phyloP scores from a whole-genome alignment of 2,113 vertebrate genomes.

The Megaleporinus macrocephalus region DNA sequence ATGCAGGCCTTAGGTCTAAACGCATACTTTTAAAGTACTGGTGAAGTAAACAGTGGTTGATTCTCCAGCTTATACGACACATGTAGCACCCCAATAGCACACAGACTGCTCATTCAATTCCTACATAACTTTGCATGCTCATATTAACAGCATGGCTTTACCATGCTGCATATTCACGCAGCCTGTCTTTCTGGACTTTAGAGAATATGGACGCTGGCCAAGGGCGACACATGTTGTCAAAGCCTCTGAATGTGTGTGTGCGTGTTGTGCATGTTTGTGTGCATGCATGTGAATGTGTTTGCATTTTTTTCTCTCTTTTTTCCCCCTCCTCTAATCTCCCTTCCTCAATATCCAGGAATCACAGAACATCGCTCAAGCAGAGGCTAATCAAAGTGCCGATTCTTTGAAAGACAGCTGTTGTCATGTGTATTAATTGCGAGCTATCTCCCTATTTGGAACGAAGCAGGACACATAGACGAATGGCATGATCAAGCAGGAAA shows the following conservation, averaged over 20 bases:
- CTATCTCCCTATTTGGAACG: constrained; percentile 70
- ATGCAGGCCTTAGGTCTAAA: no score
- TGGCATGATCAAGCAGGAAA: constrained; percentile 66
- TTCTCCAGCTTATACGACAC: neutral
- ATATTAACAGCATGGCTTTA: constrained; percentile 61
- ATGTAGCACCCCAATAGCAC: constrained; percentile 10
- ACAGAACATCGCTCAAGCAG: constrained; percentile 73
- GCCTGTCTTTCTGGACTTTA: constrained; percentile 59
- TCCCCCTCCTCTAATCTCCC: constrained; percentile 70
- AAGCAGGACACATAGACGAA: constrained; percentile 66
- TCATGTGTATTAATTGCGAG: constrained; percentile 79
- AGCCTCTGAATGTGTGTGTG: constrained; percentile 60
- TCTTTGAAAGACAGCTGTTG: constrained; percentile 84
- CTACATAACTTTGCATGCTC: constrained; percentile 54
- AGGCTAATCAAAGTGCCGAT: constrained; percentile 83
- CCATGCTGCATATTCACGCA: constrained; percentile 49
- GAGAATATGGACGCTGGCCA: constrained; percentile 69
- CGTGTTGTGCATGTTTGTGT: constrained; percentile 42
- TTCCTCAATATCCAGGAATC: constrained; percentile 79
- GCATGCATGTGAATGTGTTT: constrained; percentile 56
- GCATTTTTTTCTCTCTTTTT: constrained; percentile 53
- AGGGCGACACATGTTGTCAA: constrained; percentile 70
- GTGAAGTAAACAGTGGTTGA: neutral
- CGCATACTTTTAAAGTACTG: neutral
- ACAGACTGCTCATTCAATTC: constrained; percentile 66